Conservation (phyloP, 2,797 vertebrate genomes). For the Hypotaenidia philippensis region DNA sequence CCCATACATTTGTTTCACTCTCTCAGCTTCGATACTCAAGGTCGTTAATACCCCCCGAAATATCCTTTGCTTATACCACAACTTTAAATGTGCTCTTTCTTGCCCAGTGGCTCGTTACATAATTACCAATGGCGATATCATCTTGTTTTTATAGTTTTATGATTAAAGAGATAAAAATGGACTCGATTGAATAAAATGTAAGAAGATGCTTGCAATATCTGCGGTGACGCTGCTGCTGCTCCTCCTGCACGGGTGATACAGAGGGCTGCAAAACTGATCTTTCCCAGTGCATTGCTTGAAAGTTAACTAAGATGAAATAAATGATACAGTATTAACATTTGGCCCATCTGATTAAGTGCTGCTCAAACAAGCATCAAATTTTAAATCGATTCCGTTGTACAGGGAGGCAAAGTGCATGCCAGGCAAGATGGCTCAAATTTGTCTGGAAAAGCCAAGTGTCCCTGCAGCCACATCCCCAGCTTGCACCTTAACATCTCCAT, state of each 20-base stretch:
- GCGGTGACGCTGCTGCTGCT: neutral
- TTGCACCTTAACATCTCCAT: rapidly evolving
- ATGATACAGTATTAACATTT: constrained; percentile 4
- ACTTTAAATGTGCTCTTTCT: constrained; percentile 74
- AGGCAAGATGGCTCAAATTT: neutral
- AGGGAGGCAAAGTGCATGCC: neutral
- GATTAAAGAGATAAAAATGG: constrained; percentile 73
- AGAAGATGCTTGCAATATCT: constrained; percentile 28
- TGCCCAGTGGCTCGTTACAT: constrained; percentile 66
- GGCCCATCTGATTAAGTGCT: constrained; percentile 21
- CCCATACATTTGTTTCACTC: constrained; percentile 72
- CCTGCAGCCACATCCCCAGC: neutral
- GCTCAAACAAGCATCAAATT: neutral
- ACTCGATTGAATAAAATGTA: constrained; percentile 63
- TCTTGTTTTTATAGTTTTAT: constrained; percentile 77
- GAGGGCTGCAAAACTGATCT: constrained; percentile 37
- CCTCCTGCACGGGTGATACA: neutral
- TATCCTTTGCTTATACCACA: constrained; percentile 60
- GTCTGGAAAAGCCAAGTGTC: neutral
- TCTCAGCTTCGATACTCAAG: constrained; percentile 64
- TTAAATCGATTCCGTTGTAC: rapidly evolving
- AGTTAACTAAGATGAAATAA: constrained; percentile 52
- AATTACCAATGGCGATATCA: constrained; percentile 59
- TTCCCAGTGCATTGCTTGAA: neutral
- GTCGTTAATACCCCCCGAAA: constrained; percentile 65